Evolutionary conservation across 2,888 invertebrate species (phyloP).

Genomic region (Synanthedon vespiformis): DNA sequence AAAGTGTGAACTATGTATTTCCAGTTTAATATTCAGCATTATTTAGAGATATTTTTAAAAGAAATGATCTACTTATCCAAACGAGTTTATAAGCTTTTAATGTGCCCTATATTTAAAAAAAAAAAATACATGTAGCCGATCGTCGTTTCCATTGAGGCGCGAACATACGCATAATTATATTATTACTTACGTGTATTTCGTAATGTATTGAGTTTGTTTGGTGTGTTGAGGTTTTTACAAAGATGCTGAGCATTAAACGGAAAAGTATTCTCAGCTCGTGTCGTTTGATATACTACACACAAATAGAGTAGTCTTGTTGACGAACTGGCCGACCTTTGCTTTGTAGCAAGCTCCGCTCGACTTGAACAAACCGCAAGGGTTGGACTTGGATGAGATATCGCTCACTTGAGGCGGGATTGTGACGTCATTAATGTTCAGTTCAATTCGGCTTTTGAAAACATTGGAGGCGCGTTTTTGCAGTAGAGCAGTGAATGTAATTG

Average conservation of each 20-base stretch:
- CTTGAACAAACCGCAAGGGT: conserved; percentile 60
- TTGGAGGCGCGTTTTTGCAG: too few relatives aligned
- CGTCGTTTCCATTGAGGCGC: conserved; percentile 27
- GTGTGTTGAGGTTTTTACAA: conserved; percentile 43
- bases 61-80: conserved; percentile 49
- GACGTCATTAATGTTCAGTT: too few relatives aligned
- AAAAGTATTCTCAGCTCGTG: conserved; percentile 65
- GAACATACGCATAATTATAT: conserved; percentile 28
- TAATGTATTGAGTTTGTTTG: conserved; percentile 8
- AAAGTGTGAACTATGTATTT: conserved; percentile 62
- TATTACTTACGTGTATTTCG: conserved; percentile 24
- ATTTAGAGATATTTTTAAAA: conserved; percentile 59
- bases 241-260: conserved; percentile 71
- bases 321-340: conserved; percentile 65
- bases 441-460: too few relatives aligned
- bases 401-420: conserved; percentile 38
- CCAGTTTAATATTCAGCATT: conserved; percentile 72
- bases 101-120: conserved; percentile 42
- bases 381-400: conserved; percentile 20
- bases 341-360: conserved; percentile 51
- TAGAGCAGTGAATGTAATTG: too few relatives aligned
- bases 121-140: conserved; percentile 29
- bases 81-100: conserved; percentile 56
- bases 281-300: conserved; percentile 10
- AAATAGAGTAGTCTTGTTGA: conserved; percentile 41